Percentiles rank a stretch among this genome's conserved stretches.
phyloP scores from a whole-genome alignment of 2,113 vertebrate genomes.

The Rhegmatorhina hoffmannsi region DNA sequence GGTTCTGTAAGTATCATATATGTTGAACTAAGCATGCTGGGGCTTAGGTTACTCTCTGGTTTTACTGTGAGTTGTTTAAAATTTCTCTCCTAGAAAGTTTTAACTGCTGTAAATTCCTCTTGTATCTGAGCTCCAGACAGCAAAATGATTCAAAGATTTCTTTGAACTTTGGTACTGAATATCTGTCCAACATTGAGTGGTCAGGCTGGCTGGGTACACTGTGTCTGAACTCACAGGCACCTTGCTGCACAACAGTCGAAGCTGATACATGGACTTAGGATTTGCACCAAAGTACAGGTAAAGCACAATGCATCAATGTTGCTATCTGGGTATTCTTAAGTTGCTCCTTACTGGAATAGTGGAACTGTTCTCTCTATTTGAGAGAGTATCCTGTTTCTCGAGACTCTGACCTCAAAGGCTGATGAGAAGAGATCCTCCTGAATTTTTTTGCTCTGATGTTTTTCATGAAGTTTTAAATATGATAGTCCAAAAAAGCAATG shows the following conservation, averaged over 20 bases:
- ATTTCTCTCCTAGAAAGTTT: background rate
- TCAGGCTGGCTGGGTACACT: background rate
- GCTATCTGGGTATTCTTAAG: background rate
- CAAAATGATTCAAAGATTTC: background rate
- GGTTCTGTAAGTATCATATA: accelerated
- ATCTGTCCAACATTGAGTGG: background rate
- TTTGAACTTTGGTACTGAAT: background rate
- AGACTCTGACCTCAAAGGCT: background rate
- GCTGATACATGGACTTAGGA: accelerated
- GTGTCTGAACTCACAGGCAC: background rate
- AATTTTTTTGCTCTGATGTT: background rate
- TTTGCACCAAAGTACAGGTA: background rate
- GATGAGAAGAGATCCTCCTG: background rate
- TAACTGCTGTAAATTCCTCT: background rate
- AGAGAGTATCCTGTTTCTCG: background rate
- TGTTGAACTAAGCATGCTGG: background rate
- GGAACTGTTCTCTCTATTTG: background rate
- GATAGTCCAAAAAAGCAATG: background rate
- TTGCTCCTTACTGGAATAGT: background rate
- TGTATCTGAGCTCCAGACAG: background rate
- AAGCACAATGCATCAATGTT: background rate
- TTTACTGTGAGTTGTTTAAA: background rate
- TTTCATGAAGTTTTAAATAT: background rate
- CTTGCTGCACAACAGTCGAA: background rate
- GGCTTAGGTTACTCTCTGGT: background rate